These are phyloP conservation scores for Watsonalla cultraria DNA, from an alignment of 2,888 invertebrate genomes.

Conservation along the genomic window DNA sequence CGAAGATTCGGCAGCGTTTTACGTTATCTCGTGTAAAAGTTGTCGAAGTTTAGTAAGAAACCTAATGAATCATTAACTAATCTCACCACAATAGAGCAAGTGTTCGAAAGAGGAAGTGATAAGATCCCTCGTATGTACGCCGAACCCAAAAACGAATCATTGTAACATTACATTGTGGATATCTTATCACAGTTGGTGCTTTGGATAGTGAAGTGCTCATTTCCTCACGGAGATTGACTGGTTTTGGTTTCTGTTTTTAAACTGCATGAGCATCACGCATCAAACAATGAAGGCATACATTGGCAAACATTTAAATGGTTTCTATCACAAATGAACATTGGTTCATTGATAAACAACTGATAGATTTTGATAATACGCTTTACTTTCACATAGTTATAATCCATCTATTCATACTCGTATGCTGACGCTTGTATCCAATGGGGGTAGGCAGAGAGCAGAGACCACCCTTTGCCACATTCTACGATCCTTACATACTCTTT, in stretches of 20 bases:
- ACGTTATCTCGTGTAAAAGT: conserved; percentile 20
- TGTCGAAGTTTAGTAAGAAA: conserved; percentile 29
- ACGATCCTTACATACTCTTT: too few relatives aligned
- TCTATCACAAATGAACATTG: too few relatives aligned
- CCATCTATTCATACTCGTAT: too few relatives aligned
- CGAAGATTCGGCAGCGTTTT: conserved; percentile 16
- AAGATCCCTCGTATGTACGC: conserved; percentile 41
- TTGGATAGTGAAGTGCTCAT: conserved; percentile 26
- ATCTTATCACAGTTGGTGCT: conserved; percentile 46
- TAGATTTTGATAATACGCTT: too few relatives aligned
- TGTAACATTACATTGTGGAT: conserved; percentile 41
- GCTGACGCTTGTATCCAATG: too few relatives aligned
- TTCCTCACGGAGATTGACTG: conserved; percentile 10
- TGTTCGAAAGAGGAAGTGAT: conserved; percentile 64
- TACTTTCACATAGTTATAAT: too few relatives aligned
- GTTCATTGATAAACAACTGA: too few relatives aligned
- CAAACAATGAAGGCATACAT: too few relatives aligned
- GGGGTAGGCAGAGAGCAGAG: too few relatives aligned
- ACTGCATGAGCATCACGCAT: neutral
- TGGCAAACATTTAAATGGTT: too few relatives aligned
- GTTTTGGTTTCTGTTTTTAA: neutral
- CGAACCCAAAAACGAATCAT: conserved; percentile 58
- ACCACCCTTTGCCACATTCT: too few relatives aligned
- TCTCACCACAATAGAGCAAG: conserved; percentile 51
- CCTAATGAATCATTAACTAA: conserved; percentile 64